Percentiles rank a stretch among this genome's conserved stretches.
phyloP scores from a whole-genome alignment of 2,888 invertebrate species.

The Calliphora vomitoria region DNA sequence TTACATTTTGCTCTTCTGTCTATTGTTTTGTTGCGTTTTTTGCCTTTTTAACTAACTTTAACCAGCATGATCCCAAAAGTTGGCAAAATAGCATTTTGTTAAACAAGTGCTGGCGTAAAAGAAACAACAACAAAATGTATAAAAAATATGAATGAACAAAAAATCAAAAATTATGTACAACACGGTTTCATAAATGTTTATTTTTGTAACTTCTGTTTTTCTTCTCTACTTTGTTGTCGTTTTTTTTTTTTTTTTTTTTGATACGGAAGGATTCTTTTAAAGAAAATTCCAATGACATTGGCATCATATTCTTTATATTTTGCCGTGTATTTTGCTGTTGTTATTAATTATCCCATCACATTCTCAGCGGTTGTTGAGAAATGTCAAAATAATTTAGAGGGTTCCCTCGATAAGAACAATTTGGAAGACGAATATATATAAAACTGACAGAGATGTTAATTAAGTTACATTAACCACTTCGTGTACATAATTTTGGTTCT shows the following conservation, averaged over 20 bases:
- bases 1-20: neutral
- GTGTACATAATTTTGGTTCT: too few relatives aligned
- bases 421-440: too few relatives aligned
- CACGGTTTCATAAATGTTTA: constrained; percentile 16
- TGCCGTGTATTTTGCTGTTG: neutral
- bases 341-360: neutral
- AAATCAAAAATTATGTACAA: constrained; percentile 2
- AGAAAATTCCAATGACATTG: neutral
- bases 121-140: neutral
- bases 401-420: neutral
- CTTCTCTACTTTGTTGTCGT: neutral
- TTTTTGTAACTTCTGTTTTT: constrained; percentile 6
- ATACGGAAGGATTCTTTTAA: neutral
- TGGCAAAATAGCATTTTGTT: constrained; percentile 18
- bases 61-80: constrained; percentile 31
- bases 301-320: neutral
- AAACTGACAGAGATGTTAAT: too few relatives aligned
- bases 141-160: neutral
- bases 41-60: constrained; percentile 18
- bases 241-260: neutral
- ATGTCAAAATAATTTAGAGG: neutral
- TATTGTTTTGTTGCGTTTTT: neutral
- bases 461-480: too few relatives aligned
- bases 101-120: constrained; percentile 13
- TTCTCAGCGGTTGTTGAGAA: neutral